These are phyloP conservation scores for Radopholus similis DNA, from an alignment of 1,140 invertebrate species.

Conservation along the genomic window DNA sequence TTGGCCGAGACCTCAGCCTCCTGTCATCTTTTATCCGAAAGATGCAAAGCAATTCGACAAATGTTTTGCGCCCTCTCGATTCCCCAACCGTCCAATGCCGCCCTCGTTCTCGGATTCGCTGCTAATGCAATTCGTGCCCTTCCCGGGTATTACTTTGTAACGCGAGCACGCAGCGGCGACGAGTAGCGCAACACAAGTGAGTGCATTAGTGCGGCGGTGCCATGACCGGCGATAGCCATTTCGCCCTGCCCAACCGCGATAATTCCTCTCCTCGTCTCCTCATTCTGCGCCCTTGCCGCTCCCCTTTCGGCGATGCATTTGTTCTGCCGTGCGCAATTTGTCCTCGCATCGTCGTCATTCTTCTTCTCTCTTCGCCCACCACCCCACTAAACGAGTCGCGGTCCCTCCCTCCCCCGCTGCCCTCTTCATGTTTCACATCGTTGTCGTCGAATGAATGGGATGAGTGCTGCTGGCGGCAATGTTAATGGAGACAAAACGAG, in stretches of 20 bases:
- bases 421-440: slow-evolving; percentile 6
- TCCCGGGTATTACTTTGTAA: too few species aligned
- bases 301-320: neutral
- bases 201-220: too few species aligned
- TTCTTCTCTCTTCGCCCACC: neutral
- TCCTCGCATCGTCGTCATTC: neutral
- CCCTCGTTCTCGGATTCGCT: neutral
- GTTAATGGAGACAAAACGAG: slow-evolving; percentile 9
- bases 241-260: neutral
- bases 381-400: neutral
- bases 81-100: neutral
- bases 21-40: too few species aligned
- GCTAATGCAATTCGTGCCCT: neutral
- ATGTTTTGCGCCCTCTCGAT: neutral
- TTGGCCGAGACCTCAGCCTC: neutral
- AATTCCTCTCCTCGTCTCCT: neutral
- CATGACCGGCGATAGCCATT: neutral
- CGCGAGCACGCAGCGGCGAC: too few species aligned
- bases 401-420: neutral
- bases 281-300: neutral
- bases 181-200: too few species aligned
- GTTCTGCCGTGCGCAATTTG: slow-evolving; percentile 1
- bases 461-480: slow-evolving; percentile 6
- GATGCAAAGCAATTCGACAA: too few species aligned
- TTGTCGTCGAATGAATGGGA: slow-evolving; percentile 4